These are phyloP conservation scores for Ectropis grisescens DNA, from an alignment of 1,140 invertebrate species.

Conservation along the genomic window DNA sequence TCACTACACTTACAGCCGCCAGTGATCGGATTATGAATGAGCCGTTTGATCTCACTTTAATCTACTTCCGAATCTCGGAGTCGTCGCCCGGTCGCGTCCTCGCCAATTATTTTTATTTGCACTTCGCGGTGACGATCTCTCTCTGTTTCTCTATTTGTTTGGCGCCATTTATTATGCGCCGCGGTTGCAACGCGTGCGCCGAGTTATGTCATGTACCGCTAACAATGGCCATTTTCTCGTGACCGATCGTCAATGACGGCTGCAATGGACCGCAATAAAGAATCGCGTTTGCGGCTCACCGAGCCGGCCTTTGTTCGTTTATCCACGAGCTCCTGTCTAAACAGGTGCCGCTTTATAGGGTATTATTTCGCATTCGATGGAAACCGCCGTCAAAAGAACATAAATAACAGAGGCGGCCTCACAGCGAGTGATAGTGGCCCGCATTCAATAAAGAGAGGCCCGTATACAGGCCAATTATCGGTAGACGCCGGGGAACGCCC, in stretches of 20 bases:
- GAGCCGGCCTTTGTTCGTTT: constrained; percentile 18
- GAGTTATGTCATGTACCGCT: constrained; percentile 30
- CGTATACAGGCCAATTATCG: constrained; percentile 37
- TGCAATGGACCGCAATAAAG: constrained; percentile 24
- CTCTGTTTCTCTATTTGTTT: too few relatives aligned
- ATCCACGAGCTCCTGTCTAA: constrained; percentile 15
- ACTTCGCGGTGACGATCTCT: constrained; percentile 2
- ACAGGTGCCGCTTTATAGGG: constrained; percentile 25
- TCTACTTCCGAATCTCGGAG: constrained; percentile 16
- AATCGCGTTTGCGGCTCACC: constrained; percentile 17
- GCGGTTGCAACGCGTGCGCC: constrained; percentile 19
- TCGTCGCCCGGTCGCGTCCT: constrained; percentile 11
- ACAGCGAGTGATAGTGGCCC: constrained; percentile 18
- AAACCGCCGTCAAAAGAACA: constrained; percentile 8
- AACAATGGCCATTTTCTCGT: constrained; percentile 33
- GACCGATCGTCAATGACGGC: constrained; percentile 29
- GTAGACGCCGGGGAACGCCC: constrained; percentile 22
- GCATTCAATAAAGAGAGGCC: constrained; percentile 34
- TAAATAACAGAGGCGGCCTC: background rate
- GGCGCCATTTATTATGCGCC: too few relatives aligned
- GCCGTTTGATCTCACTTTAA: constrained; percentile 26
- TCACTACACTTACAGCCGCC: constrained; percentile 16
- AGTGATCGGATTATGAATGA: constrained; percentile 41
- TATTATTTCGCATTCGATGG: constrained; percentile 12
- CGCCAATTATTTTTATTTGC: constrained; percentile 13